Base-by-base conservation (phyloP, 2,888 invertebrate species). In the Scaptomyza caliginosa region DNA sequence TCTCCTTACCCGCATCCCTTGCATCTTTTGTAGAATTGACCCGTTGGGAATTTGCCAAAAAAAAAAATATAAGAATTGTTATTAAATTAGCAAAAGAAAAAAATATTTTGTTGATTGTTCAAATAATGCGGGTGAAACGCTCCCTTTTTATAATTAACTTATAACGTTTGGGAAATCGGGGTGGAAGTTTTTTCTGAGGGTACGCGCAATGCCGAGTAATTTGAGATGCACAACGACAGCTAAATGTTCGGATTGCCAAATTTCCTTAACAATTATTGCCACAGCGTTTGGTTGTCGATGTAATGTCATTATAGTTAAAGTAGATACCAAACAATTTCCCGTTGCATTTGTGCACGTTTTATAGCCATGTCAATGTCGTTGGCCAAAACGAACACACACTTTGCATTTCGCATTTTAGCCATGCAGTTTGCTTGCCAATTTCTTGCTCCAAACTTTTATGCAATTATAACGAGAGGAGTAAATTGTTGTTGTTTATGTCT, bases 41-140 rank as follows among this genome's bases (percentile, higher is more conserved):
- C 67, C 62, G 64, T 83, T 79, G 77, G 67, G 57, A 67, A 67
- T 67, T 84, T 69, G 81, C 87, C 74, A 86, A 86, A 86, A 84
- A 34, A 32, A 1, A 30, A 21, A 21, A 21, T n/a, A n/a, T n/a
- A n/a, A 13, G 74, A 80, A 81, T 81, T 86, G 77, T 71, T 80
- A 81, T 86, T 81, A 66, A 86, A 86, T 81, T 62, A 86, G 48
- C 77, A 54, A 54, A 13, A 45, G 26, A 56, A 21, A 43, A 54
- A 46, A 28, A 36, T 42, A 48, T 19, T 19, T 2, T 38, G 17
- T 19, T 26, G 43, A n/a, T n/a, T 36, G 16, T 45, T 42, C 21
- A 21, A 13, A 10, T 36, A 38, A 60, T 60, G 63, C 60, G 63
- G 60, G 60, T 8, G n/a, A 3, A 32, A 19, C n/a, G 0, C 59